Evolutionary conservation across 2,888 invertebrate genomes (phyloP).

Genomic region (Tanytarsus gracilentus): DNA sequence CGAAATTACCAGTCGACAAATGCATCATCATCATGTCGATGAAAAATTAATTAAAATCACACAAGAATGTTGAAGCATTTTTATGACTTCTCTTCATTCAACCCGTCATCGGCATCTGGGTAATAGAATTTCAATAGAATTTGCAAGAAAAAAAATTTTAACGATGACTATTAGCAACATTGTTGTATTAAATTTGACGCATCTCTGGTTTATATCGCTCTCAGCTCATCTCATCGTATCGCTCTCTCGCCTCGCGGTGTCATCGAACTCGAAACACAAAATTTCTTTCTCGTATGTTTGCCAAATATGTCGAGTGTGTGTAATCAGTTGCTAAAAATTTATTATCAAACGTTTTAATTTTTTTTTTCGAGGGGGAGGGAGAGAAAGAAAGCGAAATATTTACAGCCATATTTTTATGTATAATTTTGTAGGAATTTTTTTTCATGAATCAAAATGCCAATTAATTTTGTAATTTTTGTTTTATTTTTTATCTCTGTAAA

Average conservation of each 20-base stretch:
- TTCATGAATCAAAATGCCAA: conserved; percentile 18
- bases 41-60: too few relatives aligned
- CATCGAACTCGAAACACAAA: not conserved
- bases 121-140: too few relatives aligned
- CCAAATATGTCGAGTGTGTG: not conserved
- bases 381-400: not conserved
- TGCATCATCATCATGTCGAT: too few relatives aligned
- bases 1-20: too few relatives aligned
- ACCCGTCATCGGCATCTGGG: too few relatives aligned
- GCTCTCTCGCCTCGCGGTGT: not conserved
- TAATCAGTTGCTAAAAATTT: too few relatives aligned
- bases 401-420: conserved; percentile 4
- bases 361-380: not conserved
- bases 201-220: too few relatives aligned
- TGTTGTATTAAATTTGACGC: too few relatives aligned
- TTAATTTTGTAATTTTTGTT: conserved; percentile 11
- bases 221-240: not conserved
- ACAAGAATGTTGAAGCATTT: too few relatives aligned
- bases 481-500: conserved; percentile 1
- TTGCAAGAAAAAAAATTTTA: too few relatives aligned
- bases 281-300: not conserved
- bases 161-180: too few relatives aligned
- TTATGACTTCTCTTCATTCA: too few relatives aligned
- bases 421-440: conserved; percentile 9
- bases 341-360: not conserved